Conservation (phyloP, 2,797 vertebrate species). For the Tarsius wallacei region DNA sequence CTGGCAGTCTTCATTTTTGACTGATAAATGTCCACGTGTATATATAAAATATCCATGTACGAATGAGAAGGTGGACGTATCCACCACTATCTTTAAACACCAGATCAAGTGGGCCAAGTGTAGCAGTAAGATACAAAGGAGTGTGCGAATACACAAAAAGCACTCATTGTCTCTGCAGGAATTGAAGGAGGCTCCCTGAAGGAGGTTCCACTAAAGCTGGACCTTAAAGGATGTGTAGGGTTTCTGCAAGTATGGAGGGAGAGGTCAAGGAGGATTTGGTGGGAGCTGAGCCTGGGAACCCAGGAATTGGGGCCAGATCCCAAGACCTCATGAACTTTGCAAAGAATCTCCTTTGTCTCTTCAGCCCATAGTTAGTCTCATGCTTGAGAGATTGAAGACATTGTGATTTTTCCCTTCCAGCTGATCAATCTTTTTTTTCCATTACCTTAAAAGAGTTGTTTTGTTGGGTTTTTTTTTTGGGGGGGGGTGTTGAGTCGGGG, state of each 20-base stretch:
- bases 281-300: neutral
- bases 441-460: slow-evolving; percentile 42
- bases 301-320: neutral
- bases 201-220: neutral
- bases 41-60: slow-evolving; percentile 24
- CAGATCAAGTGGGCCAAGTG: neutral
- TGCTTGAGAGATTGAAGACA: slow-evolving; percentile 54
- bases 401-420: slow-evolving; percentile 65
- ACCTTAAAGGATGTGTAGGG: neutral
- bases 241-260: neutral
- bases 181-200: neutral
- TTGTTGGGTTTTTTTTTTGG: too few species aligned
- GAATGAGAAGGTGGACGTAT: neutral
- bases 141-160: neutral
- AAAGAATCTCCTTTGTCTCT: neutral
- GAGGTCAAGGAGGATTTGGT: too few species aligned
- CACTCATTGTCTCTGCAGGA: neutral
- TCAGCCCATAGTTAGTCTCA: neutral
- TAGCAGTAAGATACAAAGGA: neutral
- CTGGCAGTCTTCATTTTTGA: slow-evolving; percentile 64
- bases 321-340: neutral
- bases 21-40: neutral
- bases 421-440: slow-evolving; percentile 58
- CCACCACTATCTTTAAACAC: neutral
- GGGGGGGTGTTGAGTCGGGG: too few species aligned